Evolutionary conservation across 1,140 invertebrate species (phyloP).

Genomic region (Danaus melanippus): DNA sequence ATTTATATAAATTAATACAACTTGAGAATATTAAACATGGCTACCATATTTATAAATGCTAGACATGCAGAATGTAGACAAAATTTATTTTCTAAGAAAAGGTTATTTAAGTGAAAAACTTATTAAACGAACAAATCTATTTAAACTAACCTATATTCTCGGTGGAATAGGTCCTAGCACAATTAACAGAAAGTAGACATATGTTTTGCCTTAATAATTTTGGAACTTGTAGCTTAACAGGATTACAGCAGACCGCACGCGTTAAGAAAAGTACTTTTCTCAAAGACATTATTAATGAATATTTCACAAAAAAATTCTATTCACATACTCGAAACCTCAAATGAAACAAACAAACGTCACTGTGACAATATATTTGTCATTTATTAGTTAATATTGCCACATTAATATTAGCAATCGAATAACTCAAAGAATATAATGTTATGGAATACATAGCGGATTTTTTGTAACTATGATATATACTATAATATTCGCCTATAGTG

Average conservation of each 20-base stretch:
- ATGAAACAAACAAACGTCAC: slow-evolving; percentile 2
- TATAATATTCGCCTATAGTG: too few species aligned
- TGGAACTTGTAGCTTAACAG: slow-evolving; percentile 33
- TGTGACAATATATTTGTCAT: slow-evolving; percentile 6
- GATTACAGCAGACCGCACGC: slow-evolving; percentile 41
- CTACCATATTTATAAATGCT: too few species aligned
- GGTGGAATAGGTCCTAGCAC: slow-evolving; percentile 46
- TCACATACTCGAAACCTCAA: slow-evolving; percentile 35
- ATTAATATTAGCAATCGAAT: too few species aligned
- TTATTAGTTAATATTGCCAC: too few species aligned
- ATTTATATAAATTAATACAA: slow-evolving; percentile 3
- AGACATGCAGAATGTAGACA: not conserved
- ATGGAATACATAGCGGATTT: too few species aligned
- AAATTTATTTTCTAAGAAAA: not conserved
- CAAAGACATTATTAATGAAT: slow-evolving; percentile 48
- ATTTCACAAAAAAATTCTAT: slow-evolving; percentile 23
- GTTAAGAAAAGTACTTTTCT: slow-evolving; percentile 56
- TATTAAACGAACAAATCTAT: slow-evolving; percentile 8
- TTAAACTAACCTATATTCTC: slow-evolving; percentile 63
- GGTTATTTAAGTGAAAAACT: slow-evolving; percentile 3
- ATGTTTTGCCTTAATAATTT: slow-evolving; percentile 46
- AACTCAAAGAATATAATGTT: too few species aligned
- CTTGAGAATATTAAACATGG: too few species aligned
- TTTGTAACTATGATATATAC: too few species aligned
- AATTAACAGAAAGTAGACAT: slow-evolving; percentile 41